These are phyloP conservation scores for Danio tinwini DNA, from an alignment of 2,797 vertebrate species.

Conservation along the genomic window DNA sequence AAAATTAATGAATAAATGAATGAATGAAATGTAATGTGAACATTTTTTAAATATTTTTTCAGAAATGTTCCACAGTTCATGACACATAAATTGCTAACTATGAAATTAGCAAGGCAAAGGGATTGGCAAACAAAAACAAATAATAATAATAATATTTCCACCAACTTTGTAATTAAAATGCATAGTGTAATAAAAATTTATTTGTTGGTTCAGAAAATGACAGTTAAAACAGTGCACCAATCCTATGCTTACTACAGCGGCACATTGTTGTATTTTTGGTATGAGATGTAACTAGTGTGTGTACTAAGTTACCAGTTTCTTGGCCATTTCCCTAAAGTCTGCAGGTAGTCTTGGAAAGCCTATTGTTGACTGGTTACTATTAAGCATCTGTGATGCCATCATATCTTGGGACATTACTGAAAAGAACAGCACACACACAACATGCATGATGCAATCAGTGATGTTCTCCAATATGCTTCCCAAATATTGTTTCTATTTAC, in stretches of 20 bases:
- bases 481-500: background rate
- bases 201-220: background rate
- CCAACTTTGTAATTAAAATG: background rate
- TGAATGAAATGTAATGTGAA: no score
- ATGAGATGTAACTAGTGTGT: background rate
- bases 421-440: background rate
- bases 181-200: background rate
- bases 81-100: background rate
- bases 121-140: no score
- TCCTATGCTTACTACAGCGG: no score
- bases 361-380: background rate
- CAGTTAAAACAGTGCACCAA: background rate
- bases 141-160: no score
- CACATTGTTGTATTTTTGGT: background rate
- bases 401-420: constrained; percentile 41
- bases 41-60: no score
- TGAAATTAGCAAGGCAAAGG: background rate
- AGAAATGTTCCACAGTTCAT: no score
- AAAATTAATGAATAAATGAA: no score
- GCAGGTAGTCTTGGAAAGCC: constrained; percentile 42
- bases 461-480: background rate
- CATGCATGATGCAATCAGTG: background rate
- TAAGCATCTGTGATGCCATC: constrained; percentile 22
- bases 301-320: constrained; percentile 69
- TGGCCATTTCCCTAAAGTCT: constrained; percentile 51